phyloP scores from a whole-genome alignment of 2,797 vertebrate genomes.

The Scolopax bukidnonensis region DNA sequence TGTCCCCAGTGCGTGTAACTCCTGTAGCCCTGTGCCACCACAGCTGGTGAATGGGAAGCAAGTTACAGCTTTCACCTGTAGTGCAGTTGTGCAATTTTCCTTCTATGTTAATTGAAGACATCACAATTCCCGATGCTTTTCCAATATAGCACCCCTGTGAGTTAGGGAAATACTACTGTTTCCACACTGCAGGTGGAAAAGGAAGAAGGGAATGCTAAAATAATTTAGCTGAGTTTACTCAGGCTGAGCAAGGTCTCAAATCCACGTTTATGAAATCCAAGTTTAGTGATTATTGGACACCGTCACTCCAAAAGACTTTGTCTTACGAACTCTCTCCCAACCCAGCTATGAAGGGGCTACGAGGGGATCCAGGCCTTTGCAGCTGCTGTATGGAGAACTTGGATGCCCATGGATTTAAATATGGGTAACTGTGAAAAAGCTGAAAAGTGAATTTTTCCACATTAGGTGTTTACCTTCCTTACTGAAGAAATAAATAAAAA shows the following conservation, averaged over 20 bases:
- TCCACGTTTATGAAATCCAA: not conserved
- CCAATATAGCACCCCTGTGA: not conserved
- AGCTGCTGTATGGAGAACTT: not conserved
- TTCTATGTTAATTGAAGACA: not conserved
- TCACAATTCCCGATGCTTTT: not conserved
- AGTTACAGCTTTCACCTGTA: not conserved
- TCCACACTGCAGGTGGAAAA: not conserved
- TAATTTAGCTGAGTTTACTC: not conserved
- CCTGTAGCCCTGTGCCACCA: not conserved
- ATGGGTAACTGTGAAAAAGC: not conserved
- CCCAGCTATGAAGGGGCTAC: not conserved
- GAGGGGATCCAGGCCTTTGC: not conserved
- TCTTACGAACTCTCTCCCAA: not conserved
- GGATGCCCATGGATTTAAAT: not conserved
- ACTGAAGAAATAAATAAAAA: not conserved
- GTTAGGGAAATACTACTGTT: not conserved
- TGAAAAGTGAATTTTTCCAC: not conserved
- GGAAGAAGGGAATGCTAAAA: not conserved
- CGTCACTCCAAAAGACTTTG: not conserved
- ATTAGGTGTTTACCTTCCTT: not conserved
- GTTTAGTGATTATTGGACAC: not conserved
- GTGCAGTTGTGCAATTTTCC: not conserved
- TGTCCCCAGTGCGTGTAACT: not conserved
- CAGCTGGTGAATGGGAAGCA: not conserved
- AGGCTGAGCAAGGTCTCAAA: not conserved